These are phyloP conservation scores for Sisor rabdophorus DNA, from an alignment of 2,113 vertebrate species.

Conservation along the genomic window DNA sequence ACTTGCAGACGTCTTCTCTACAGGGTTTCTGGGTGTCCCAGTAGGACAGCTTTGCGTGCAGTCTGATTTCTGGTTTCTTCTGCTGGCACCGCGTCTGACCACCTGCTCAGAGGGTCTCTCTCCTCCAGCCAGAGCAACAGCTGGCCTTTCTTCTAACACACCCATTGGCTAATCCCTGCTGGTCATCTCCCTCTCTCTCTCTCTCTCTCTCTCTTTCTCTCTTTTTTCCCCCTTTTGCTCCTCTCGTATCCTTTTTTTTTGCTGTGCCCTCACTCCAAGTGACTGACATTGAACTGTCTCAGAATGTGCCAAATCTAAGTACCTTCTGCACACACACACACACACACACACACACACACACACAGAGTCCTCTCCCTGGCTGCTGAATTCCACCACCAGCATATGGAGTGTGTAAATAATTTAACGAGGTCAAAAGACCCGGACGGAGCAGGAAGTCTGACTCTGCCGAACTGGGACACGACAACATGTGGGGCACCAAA, in stretches of 20 bases:
- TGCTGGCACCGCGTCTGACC: constrained; percentile 66
- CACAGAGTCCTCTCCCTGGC: constrained; percentile 61
- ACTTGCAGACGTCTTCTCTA: constrained; percentile 29
- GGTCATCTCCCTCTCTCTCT: constrained; percentile 69
- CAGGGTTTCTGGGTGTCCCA: constrained; percentile 23
- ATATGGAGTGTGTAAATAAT: constrained; percentile 73
- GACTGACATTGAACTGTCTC: constrained; percentile 53
- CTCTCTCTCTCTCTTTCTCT: constrained; percentile 69
- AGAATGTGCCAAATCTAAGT: constrained; percentile 45
- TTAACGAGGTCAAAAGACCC: constrained; percentile 71
- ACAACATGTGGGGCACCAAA: constrained; percentile 7
- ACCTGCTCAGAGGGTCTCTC: constrained; percentile 68
- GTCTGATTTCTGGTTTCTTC: constrained; percentile 46
- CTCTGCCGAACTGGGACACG: constrained; percentile 29
- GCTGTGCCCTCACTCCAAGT: constrained; percentile 61
- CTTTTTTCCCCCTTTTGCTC: constrained; percentile 61
- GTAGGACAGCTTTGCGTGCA: constrained; percentile 29
- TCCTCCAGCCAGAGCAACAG: constrained; percentile 67
- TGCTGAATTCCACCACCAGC: constrained; percentile 59
- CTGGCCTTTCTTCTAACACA: constrained; percentile 74
- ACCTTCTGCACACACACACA: constrained; percentile 35
- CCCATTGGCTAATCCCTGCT: constrained; percentile 74
- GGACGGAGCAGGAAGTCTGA: constrained; percentile 24
- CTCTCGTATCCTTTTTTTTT: constrained; percentile 62
- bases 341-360: constrained; percentile 45